Conservation (phyloP, 2,888 invertebrate species). For the Drosophila putrida region DNA sequence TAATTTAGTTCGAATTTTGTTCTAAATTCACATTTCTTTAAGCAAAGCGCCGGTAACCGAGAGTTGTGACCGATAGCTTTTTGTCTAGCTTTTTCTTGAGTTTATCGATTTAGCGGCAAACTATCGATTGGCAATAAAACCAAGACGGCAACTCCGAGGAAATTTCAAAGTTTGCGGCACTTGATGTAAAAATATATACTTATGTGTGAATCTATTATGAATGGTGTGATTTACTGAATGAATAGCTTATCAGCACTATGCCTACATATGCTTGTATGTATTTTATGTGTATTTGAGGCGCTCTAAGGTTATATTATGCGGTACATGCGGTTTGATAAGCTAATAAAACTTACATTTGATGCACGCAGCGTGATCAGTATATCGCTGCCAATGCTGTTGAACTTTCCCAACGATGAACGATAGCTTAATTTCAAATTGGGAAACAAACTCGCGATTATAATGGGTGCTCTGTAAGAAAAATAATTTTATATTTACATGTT, state of each 20-base stretch:
- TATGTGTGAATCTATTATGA: slow-evolving; percentile 15
- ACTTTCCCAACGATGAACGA: slow-evolving; percentile 81
- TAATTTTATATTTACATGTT: slow-evolving; percentile 12
- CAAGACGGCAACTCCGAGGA: slow-evolving; percentile 36
- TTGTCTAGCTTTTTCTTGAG: slow-evolving; percentile 21
- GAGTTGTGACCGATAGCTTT: slow-evolving; percentile 21
- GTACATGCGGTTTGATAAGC: slow-evolving; percentile 42
- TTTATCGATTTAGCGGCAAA: slow-evolving; percentile 32
- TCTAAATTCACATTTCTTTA: slow-evolving; percentile 33
- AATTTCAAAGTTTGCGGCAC: slow-evolving; percentile 2
- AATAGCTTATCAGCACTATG: slow-evolving; percentile 38
- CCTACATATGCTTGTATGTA: background rate
- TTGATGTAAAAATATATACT: slow-evolving; percentile 10
- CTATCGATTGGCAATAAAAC: slow-evolving; percentile 21
- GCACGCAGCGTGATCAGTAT: slow-evolving; percentile 79
- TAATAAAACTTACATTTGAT: slow-evolving; percentile 69
- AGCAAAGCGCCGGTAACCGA: slow-evolving; percentile 44
- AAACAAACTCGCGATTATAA: slow-evolving; percentile 82
- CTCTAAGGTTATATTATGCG: slow-evolving; percentile 41
- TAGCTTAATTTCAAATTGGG: slow-evolving; percentile 83
- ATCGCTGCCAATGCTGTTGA: slow-evolving; percentile 82
- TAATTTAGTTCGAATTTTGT: slow-evolving; percentile 20
- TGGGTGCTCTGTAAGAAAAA: slow-evolving; percentile 79
- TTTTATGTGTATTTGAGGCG: slow-evolving; percentile 6
- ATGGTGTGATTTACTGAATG: slow-evolving; percentile 41